Base-by-base conservation (phyloP, 2,113 vertebrate genomes). In the Tychaedon coryphoeus region DNA sequence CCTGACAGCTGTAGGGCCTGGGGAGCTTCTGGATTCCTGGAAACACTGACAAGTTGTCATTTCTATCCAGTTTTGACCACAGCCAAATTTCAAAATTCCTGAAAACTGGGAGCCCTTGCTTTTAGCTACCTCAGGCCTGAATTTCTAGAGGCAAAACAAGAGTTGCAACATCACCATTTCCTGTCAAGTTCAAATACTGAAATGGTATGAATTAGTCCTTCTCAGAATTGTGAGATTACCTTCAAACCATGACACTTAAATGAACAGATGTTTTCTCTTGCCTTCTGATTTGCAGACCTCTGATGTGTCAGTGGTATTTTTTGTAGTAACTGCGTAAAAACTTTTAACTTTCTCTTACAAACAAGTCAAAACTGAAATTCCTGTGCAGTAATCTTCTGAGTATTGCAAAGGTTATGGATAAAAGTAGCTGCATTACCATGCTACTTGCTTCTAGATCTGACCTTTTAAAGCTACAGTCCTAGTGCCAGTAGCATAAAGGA, bases 21-120 rank as follows among this genome's bases (percentile, higher is more conserved):
- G 82, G 88, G 88, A 90, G 64, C 75, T 86, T 66, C 92, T 83
- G 72, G 54, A 61, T 96, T 96, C 92, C 71, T 95, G 92, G 95
- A 97, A 97, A 93, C 50, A 92, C 73, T 64, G 84, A 91, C 62
- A 93, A 54, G n/a, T 76, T 94, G 72, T 93, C 69, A 48, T 18
- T 93, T 88, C 71, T 70, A 74, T 81, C 62, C 81, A 85, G 58
- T 69, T 91, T 62, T 82, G 25, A 78, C 45, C 34, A 43, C 42
- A 75, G 73, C 69, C 70, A 75, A 53, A 57, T 50, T 82, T 75
- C 14, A 75, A 83, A 95, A 81, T 71, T 77, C 77, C 57, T 75
- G n/a, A 79, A 91, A 36, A 47, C 34, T 33, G 16, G 36, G 78
- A 80, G 51, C 47, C 29, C n/a, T 81, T 61, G 40, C 53, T 84